Evolutionary conservation across 2,888 invertebrate species (phyloP), one percentile per base, ranked within the genome.

Genomic region (Erebia epiphron): DNA sequence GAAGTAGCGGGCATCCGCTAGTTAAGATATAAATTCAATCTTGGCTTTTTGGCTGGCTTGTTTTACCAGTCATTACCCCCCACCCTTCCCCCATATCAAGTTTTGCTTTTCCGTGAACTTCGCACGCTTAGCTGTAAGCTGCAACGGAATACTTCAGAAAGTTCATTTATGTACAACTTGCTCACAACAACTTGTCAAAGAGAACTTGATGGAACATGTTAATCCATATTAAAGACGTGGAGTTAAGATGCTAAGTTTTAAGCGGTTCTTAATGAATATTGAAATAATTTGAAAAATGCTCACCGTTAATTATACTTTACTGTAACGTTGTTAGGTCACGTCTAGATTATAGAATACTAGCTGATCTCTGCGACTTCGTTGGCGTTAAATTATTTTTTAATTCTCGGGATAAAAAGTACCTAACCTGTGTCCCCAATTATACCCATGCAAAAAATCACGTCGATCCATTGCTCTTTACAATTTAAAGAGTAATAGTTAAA

Each of bases 151-250:
- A 62, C 49, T 62, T 62, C 21, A 21, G 14, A 14, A 49, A 49
- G 21, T 49, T 49, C 49, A 62, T 62, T 46, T 43, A 61, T 7
- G 35, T 35, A 7, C 35, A 35, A 35, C 7, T 35, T 35, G 35
- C 35, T 35, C 7, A 35, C 43, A 49, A 14, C 62, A 62, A 62
- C 62, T 54, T 54, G 64, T 64, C 54, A 54, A 64, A 35, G 50
- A 52, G 52, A 54, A 64, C 35, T 64, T 64, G 11, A 16, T 61
- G 62, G 54, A 54, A 67, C 21, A 18, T 61, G 18, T 60, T 67
- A 61, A 46, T 58, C 64, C 50, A 58, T 50, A 65, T 52, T 57
- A 57, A 41, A 35, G 35, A 35, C 35, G 35, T 35, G 26, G 56
- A 7, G 43, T 41, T 63, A 57, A 26, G 62, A 46, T 11, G 21